Evolutionary conservation across 1,140 invertebrate species (phyloP).

Genomic region (Orius insidiosus): DNA sequence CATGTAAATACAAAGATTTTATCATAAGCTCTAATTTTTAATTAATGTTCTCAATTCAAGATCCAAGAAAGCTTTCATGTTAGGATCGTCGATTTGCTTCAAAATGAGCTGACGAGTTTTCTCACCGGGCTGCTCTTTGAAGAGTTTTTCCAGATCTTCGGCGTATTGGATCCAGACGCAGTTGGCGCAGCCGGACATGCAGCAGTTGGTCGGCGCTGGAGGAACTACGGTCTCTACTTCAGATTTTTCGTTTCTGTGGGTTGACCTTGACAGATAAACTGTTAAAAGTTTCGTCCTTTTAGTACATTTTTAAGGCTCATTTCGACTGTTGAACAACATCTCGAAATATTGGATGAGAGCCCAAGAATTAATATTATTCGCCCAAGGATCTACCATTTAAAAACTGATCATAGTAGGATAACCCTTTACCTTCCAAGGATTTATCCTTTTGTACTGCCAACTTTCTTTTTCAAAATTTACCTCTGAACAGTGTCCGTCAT

Average conservation of each 20-base stretch:
- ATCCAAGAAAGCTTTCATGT: constrained; percentile 57
- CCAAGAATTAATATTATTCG: no score
- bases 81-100: constrained; percentile 59
- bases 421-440: no score
- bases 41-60: constrained; percentile 39
- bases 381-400: no score
- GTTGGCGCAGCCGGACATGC: constrained; percentile 83
- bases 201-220: constrained; percentile 64
- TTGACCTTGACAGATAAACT: background rate
- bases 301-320: no score
- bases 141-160: constrained; percentile 51
- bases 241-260: background rate
- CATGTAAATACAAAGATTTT: no score
- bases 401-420: no score
- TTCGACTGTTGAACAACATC: no score
- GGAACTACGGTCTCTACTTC: constrained; percentile 26
- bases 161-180: constrained; percentile 92
- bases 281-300: no score
- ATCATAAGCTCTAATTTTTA: constrained; percentile 9
- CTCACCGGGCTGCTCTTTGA: constrained; percentile 42
- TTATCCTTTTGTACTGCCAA: no score
- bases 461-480: no score
- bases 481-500: no score
- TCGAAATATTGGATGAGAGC: no score
- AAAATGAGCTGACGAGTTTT: constrained; percentile 54